Evolutionary conservation across 2,797 vertebrate species (phyloP).

Genomic region (Centroberyx gerrardi): DNA sequence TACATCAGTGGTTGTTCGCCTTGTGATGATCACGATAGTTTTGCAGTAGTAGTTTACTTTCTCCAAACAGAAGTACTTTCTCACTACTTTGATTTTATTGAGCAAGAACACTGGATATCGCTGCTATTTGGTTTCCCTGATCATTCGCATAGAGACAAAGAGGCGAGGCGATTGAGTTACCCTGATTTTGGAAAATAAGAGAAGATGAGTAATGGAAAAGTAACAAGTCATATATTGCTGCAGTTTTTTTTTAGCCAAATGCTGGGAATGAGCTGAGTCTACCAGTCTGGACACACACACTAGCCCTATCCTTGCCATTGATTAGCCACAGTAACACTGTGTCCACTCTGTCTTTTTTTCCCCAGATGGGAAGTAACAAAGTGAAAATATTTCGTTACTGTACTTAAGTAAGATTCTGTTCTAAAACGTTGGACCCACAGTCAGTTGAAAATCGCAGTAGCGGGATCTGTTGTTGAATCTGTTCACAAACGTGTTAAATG

Average conservation of each 20-base stretch:
- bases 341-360: too few relatives aligned
- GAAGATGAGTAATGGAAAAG: neutral
- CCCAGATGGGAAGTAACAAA: too few relatives aligned
- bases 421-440: too few relatives aligned
- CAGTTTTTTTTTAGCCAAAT: neutral
- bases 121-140: slow-evolving; percentile 35
- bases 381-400: too few relatives aligned
- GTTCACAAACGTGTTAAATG: too few relatives aligned
- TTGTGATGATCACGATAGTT: slow-evolving; percentile 22
- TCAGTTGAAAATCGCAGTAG: too few relatives aligned
- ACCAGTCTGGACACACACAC: too few relatives aligned
- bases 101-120: slow-evolving; percentile 33
- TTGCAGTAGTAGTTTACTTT: slow-evolving; percentile 23
- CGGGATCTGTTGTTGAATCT: too few relatives aligned
- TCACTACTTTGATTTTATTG: slow-evolving; percentile 49
- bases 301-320: too few relatives aligned
- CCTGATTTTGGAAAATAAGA: neutral
- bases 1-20: slow-evolving; percentile 22
- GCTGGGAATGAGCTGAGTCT: too few relatives aligned
- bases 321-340: too few relatives aligned
- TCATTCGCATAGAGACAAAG: neutral
- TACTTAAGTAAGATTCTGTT: too few relatives aligned
- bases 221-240: neutral
- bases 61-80: slow-evolving; percentile 59
- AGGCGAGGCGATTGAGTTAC: neutral